These are phyloP conservation scores for Ostrea denselamellosa DNA, from an alignment of 1,140 invertebrate species.

Conservation along the genomic window DNA sequence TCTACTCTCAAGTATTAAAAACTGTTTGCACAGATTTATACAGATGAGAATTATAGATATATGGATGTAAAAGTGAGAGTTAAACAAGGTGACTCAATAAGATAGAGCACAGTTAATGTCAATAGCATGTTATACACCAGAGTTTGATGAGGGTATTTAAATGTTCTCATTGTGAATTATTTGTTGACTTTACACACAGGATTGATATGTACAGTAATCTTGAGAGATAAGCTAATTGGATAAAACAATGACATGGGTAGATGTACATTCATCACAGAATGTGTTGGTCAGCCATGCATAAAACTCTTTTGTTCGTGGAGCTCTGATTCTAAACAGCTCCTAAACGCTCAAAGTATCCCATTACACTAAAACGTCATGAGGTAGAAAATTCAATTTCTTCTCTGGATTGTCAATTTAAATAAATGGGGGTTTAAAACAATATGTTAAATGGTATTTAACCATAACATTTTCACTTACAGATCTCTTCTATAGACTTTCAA, in stretches of 20 bases:
- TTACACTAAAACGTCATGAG: neutral
- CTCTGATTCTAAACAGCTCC: neutral
- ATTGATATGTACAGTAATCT: slow-evolving; percentile 7
- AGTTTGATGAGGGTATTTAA: slow-evolving; percentile 34
- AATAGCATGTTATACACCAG: neutral
- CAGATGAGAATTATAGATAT: neutral
- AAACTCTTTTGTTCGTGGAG: neutral
- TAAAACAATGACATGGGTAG: slow-evolving; percentile 15
- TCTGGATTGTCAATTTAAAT: neutral
- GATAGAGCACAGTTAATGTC: neutral
- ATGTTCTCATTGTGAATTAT: neutral
- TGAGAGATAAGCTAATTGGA: slow-evolving; percentile 15
- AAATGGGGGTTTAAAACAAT: slow-evolving; percentile 35
- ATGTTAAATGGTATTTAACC: slow-evolving; percentile 29
- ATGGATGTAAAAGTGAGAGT: neutral
- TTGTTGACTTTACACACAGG: slow-evolving; percentile 29
- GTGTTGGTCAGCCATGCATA: neutral
- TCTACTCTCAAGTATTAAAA: neutral
- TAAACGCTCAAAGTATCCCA: neutral
- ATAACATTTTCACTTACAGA: slow-evolving; percentile 27
- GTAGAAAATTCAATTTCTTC: neutral
- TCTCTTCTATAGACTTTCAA: slow-evolving; percentile 1
- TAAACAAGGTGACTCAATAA: neutral
- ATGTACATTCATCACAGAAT: neutral
- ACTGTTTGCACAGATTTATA: neutral